Percentiles rank a stretch among this genome's conserved stretches.
These are phyloP conservation scores for Neopipo cinnamomea DNA, from an alignment of 2,113 vertebrate genomes.

Conservation along the genomic window DNA sequence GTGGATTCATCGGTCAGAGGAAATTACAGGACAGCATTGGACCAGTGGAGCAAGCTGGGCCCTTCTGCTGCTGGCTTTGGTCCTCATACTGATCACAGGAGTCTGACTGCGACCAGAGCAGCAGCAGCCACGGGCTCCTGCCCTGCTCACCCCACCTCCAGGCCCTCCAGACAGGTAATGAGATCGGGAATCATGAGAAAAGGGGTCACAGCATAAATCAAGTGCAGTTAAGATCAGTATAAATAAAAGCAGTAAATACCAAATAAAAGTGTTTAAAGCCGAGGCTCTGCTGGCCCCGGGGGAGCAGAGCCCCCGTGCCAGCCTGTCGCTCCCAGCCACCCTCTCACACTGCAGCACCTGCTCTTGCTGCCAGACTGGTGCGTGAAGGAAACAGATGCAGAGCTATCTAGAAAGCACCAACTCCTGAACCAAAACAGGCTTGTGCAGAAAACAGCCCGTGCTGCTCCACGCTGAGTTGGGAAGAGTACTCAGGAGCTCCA, in stretches of 20 bases:
- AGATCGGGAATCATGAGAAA: not conserved
- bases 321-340: not conserved
- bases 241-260: not conserved
- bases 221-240: not conserved
- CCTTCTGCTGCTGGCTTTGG: not conserved
- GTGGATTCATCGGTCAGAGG: rapidly evolving
- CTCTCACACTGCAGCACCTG: not conserved
- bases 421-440: rapidly evolving
- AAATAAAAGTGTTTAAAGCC: rapidly evolving
- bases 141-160: not conserved
- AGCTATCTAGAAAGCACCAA: not conserved
- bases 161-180: rapidly evolving
- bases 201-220: not conserved
- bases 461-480: rapidly evolving
- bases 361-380: rapidly evolving
- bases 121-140: not conserved
- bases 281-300: rapidly evolving
- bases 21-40: rapidly evolving
- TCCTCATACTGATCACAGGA: rapidly evolving
- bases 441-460: rapidly evolving
- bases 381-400: not conserved
- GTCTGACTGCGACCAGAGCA: rapidly evolving
- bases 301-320: not conserved
- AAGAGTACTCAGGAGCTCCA: rapidly evolving
- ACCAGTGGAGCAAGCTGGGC: rapidly evolving